These are phyloP conservation scores for Anthopleura sola DNA, from an alignment of 64 coral and sea anemone genomes.

Conservation along the genomic window DNA sequence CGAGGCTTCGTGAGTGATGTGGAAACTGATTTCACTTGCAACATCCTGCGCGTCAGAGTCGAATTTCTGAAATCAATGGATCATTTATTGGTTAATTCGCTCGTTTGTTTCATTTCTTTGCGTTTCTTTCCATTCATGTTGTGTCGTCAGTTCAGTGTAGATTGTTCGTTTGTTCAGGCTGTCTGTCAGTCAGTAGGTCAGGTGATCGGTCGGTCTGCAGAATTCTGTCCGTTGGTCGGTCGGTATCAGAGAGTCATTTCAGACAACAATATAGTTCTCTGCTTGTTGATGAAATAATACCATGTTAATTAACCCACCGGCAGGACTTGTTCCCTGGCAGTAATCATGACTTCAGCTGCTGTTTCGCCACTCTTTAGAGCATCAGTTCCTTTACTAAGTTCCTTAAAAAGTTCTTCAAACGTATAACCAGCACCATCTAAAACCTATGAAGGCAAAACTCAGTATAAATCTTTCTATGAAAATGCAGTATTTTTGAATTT, in stretches of 20 bases:
- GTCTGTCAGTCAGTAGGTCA: neutral
- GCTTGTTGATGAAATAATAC: too few relatives aligned
- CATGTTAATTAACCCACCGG: constrained; percentile 42
- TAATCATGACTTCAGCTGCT: constrained; percentile 62
- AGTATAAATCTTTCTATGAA: too few relatives aligned
- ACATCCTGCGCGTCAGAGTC: constrained; percentile 49
- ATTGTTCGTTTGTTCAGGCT: too few relatives aligned
- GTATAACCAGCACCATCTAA: constrained; percentile 69
- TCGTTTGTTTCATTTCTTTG: too few relatives aligned
- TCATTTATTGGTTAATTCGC: neutral
- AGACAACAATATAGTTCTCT: neutral
- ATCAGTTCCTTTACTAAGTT: constrained; percentile 48
- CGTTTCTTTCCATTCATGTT: neutral
- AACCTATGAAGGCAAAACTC: constrained; percentile 26
- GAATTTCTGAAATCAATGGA: constrained; percentile 51
- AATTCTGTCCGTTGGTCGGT: neutral
- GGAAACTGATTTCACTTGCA: constrained; percentile 34
- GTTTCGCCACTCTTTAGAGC: constrained; percentile 49
- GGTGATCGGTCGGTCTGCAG: neutral
- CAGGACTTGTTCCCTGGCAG: constrained; percentile 61
- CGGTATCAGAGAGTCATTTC: neutral
- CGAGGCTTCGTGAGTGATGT: constrained; percentile 28
- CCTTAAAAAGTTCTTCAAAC: constrained; percentile 79
- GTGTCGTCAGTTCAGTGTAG: too few relatives aligned
- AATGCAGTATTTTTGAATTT: too few relatives aligned